Evolutionary conservation across 2,888 invertebrate species (phyloP), one percentile per base, ranked within the genome.

Genomic region (Thymelicus sylvestris): DNA sequence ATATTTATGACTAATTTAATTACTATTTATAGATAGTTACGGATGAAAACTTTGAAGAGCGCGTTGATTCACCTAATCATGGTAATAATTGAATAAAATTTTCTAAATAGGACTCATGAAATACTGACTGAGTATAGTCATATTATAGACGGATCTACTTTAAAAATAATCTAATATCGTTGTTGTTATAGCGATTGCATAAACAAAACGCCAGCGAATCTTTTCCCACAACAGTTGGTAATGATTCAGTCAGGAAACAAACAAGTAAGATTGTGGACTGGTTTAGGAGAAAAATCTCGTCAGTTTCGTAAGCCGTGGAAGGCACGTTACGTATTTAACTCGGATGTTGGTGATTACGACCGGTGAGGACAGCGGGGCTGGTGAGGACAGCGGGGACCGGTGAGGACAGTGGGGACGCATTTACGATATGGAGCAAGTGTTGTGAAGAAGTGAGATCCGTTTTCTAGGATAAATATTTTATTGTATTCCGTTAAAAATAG

Each of bases 341-440:
- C 89, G 91, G 91, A 91, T 90, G 91, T 88, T 78, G 84, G 75
- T 81, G 81, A 89, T 91, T 90, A 90, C 81, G 60, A 78, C 80
- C 78, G 78, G 78, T 67, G 72, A 52, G 52, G 52, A 19, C 52
- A 52, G 52, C 12, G 52, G 52, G 19, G 52, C 80, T 77, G 78
- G 78, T 67, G 72, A 52, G 52, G 52, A 19, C 52, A 52, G 52
- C 12, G 52, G 52, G 19, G 60, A 78, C 80, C 78, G 78, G 78
- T 67, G 72, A 52, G 52, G 52, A 19, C 52, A 52, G 52, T 6
- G 52, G 52, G 19, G 52, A 19, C 2, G 10, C n/a, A 15, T n/a
- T 6, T 15, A 6, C 15, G 5, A 50, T 50, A 7, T 41, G 41
- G 41, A 41, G 41, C 7, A 2, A 31, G 31, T 31, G 31, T 31